Percentiles rank a stretch among this genome's conserved stretches.
Evolutionary conservation across 2,888 invertebrate genomes (phyloP).

Genomic region (Syrphus vitripennis): DNA sequence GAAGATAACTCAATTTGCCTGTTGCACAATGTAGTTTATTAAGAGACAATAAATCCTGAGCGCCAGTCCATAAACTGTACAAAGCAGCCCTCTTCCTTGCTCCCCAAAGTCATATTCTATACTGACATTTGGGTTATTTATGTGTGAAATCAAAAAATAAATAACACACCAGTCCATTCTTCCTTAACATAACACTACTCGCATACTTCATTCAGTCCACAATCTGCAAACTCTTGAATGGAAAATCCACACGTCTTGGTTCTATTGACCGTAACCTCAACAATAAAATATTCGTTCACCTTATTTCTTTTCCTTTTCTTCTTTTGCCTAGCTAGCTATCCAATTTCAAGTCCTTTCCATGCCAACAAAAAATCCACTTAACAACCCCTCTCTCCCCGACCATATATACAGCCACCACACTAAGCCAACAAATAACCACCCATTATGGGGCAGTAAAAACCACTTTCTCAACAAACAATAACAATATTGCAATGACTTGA

Average conservation of each 20-base stretch:
- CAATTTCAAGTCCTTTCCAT: not conserved
- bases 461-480: slow-evolving; percentile 71
- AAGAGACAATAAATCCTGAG: not conserved
- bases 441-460: slow-evolving; percentile 66
- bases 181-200: not conserved
- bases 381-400: not conserved
- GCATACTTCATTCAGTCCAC: not conserved
- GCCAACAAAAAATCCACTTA: slow-evolving; percentile 28
- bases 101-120: not conserved
- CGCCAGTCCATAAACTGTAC: not conserved
- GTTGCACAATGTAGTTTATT: not conserved
- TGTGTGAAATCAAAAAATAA: slow-evolving; percentile 70
- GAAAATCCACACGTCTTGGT: slow-evolving; percentile 63
- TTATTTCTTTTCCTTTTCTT: slow-evolving; percentile 27
- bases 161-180: slow-evolving; percentile 63
- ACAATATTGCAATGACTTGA: slow-evolving; percentile 63
- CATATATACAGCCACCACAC: not conserved
- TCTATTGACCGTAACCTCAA: slow-evolving; percentile 68
- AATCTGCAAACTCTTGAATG: slow-evolving; percentile 21
- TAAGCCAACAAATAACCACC: slow-evolving; percentile 64
- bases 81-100: not conserved
- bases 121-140: slow-evolving; percentile 57
- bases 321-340: not conserved
- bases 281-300: slow-evolving; percentile 60
- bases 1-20: not conserved